Conservation (phyloP, 2,888 invertebrate genomes). For the Aphodius granarius region DNA sequence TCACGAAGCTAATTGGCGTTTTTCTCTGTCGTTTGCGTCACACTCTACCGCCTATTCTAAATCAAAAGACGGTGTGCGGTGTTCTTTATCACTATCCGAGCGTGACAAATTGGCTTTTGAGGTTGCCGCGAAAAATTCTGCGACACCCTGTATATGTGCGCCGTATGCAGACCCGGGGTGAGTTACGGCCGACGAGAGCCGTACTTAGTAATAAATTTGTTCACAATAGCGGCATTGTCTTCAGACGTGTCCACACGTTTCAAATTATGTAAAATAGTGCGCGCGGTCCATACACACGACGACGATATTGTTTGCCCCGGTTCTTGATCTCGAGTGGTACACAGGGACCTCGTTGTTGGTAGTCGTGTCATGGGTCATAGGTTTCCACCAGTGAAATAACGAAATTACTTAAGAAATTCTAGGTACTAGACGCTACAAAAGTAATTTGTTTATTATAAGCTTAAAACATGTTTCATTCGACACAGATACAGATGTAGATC, state of each 20-base stretch:
- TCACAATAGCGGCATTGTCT: constrained; percentile 27
- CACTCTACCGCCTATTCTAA: neutral
- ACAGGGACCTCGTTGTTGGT: neutral
- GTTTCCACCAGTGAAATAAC: neutral
- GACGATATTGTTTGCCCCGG: neutral
- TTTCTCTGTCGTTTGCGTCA: neutral
- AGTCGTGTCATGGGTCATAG: neutral
- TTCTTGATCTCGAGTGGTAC: neutral
- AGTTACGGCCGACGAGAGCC: constrained; percentile 17
- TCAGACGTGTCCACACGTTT: constrained; percentile 25
- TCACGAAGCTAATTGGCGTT: neutral
- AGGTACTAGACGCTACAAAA: no score
- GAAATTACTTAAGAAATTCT: neutral
- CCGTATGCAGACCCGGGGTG: neutral
- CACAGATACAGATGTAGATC: no score
- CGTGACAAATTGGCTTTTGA: constrained; percentile 20
- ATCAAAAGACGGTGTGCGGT: neutral
- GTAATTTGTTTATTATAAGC: no score
- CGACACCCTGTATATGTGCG: neutral
- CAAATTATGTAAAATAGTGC: constrained; percentile 27
- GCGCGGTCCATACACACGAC: neutral
- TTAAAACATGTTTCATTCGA: no score
- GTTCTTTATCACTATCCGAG: neutral
- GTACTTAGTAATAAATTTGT: constrained; percentile 26
- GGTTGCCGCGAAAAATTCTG: constrained; percentile 17